phyloP scores from a whole-genome alignment of 2,797 vertebrate genomes.

The Florisuga fusca region DNA sequence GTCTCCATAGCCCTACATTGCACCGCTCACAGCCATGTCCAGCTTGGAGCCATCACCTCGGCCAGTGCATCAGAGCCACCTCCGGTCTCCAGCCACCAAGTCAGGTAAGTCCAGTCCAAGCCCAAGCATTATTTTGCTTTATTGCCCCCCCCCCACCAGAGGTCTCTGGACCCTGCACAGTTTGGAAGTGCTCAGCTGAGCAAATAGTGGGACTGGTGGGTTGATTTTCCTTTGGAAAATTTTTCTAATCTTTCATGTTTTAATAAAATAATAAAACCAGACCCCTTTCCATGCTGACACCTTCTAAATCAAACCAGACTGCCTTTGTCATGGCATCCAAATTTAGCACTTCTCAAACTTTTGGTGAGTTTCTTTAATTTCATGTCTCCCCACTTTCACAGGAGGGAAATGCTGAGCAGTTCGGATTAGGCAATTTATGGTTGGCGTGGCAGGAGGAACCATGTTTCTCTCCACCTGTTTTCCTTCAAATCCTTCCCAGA shows the following conservation, averaged over 20 bases:
- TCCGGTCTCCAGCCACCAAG: background rate
- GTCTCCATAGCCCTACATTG: background rate
- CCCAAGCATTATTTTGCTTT: background rate
- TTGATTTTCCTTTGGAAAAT: conserved; percentile 62
- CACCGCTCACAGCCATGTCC: background rate
- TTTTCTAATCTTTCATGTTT: conserved; percentile 48
- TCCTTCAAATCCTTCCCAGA: conserved; percentile 13
- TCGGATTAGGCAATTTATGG: background rate
- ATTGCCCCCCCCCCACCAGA: rapidly evolving
- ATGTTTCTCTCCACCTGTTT: conserved; percentile 31
- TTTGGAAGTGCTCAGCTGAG: conserved; percentile 62
- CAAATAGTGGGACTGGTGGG: conserved; percentile 27
- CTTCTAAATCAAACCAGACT: conserved; percentile 66
- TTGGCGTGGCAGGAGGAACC: background rate
- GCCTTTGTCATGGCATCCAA: conserved; percentile 49
- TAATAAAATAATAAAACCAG: conserved; percentile 59
- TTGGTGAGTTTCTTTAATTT: conserved; percentile 39
- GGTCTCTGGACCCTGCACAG: background rate
- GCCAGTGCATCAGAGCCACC: background rate
- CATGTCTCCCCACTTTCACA: rapidly evolving
- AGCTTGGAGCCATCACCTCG: rapidly evolving
- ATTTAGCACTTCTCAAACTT: conserved; percentile 55
- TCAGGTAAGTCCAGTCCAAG: background rate
- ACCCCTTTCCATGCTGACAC: conserved; percentile 30
- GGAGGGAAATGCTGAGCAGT: rapidly evolving